Evolutionary conservation across 2,113 vertebrate species (phyloP).

Genomic region (Gnathonemus longibarbis): DNA sequence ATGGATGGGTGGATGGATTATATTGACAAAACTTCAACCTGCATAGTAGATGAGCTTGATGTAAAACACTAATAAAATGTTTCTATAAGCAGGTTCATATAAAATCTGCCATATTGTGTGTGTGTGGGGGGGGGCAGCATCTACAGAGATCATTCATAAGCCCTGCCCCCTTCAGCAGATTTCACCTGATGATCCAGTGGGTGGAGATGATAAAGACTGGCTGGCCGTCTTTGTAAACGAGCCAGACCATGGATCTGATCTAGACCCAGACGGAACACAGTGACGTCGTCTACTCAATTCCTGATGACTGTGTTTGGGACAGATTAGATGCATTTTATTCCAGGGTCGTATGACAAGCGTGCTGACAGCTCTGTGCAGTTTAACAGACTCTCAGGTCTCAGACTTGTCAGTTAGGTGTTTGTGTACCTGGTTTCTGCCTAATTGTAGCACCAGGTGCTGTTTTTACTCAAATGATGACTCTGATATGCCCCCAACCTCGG

Average conservation of each 20-base stretch:
- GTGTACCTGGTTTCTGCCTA: neutral
- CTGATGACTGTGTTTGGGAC: conserved; percentile 11
- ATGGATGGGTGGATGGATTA: neutral
- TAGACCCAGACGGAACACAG: conserved; percentile 13
- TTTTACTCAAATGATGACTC: neutral
- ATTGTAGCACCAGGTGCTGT: neutral
- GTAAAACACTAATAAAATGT: neutral
- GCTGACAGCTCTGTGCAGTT: neutral
- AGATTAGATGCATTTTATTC: neutral
- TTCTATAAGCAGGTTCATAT: neutral
- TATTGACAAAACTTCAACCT: neutral
- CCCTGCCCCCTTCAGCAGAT: neutral
- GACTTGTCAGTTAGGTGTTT: neutral
- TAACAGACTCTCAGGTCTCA: neutral
- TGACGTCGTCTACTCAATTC: neutral
- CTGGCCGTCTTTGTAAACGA: conserved; percentile 6
- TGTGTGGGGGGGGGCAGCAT: neutral
- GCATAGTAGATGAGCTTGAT: neutral
- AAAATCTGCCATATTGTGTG: neutral
- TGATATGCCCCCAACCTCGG: neutral
- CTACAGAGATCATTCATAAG: neutral
- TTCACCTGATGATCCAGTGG: conserved; percentile 8
- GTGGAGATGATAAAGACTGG: conserved; percentile 11
- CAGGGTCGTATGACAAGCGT: neutral
- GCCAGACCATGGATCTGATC: neutral